Percentiles rank a stretch among this genome's conserved stretches.
Conservation (phyloP, 2,113 vertebrate species). For the crab-eating macaque (Macaca fascicularis) region T2T-MFA8v1.1 NC_088389.1:43484001-43484500, state of each 20-base stretch:
- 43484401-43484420: no score
- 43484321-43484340: no score
- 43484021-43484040: not conserved
- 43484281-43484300: not conserved
- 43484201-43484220: not conserved
- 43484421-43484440: no score
- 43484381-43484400: no score
- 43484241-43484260: not conserved
- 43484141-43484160: not conserved
- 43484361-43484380: rapidly evolving
- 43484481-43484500: rapidly evolving
- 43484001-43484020: not conserved
- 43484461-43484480: no score
- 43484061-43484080: not conserved
- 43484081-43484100: not conserved
- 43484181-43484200: not conserved
- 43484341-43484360: no score
- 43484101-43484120: not conserved
- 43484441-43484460: no score
- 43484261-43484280: not conserved
- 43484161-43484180: not conserved
- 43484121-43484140: not conserved
- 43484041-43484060: not conserved
- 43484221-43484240: not conserved
- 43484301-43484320: not conserved